Conservation (phyloP, 2,888 invertebrate species). For the Tipula helvola region DNA sequence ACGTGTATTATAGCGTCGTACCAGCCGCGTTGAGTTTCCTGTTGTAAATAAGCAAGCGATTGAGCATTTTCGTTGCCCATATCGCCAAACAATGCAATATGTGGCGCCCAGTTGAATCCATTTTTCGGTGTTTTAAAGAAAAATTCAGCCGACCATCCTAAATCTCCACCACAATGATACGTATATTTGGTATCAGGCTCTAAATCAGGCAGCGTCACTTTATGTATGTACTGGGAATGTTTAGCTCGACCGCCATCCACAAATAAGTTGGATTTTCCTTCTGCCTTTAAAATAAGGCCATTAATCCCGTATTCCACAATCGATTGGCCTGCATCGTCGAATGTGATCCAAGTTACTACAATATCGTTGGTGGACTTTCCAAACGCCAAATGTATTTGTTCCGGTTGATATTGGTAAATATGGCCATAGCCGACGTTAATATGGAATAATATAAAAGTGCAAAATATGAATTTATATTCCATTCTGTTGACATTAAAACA, state of each 20-base stretch:
- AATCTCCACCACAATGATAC: slow-evolving; percentile 68
- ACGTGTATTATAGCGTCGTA: slow-evolving; percentile 86
- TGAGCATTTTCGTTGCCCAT: slow-evolving; percentile 85
- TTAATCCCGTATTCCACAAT: slow-evolving; percentile 61
- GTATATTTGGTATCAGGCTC: slow-evolving; percentile 51
- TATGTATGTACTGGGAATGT: slow-evolving; percentile 63
- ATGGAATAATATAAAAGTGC: neutral
- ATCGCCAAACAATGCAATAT: slow-evolving; percentile 81
- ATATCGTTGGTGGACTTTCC: slow-evolving; percentile 55
- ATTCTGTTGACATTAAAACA: neutral
- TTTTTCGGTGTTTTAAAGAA: slow-evolving; percentile 60
- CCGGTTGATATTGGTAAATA: slow-evolving; percentile 44
- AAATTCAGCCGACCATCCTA: slow-evolving; percentile 74
- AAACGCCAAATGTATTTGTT: slow-evolving; percentile 53
- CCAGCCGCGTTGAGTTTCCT: slow-evolving; percentile 63
- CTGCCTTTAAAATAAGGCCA: slow-evolving; percentile 41
- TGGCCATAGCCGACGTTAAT: neutral
- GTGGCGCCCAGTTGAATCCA: slow-evolving; percentile 60
- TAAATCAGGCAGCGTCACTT: slow-evolving; percentile 43
- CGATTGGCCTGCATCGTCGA: slow-evolving; percentile 50
- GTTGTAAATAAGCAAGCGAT: slow-evolving; percentile 70
- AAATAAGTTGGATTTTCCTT: slow-evolving; percentile 50
- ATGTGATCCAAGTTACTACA: slow-evolving; percentile 74
- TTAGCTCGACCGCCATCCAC: slow-evolving; percentile 57
- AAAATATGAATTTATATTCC: neutral